phyloP scores from a whole-genome alignment of 2,797 vertebrate species.

The Anisognathus igniventris region DNA sequence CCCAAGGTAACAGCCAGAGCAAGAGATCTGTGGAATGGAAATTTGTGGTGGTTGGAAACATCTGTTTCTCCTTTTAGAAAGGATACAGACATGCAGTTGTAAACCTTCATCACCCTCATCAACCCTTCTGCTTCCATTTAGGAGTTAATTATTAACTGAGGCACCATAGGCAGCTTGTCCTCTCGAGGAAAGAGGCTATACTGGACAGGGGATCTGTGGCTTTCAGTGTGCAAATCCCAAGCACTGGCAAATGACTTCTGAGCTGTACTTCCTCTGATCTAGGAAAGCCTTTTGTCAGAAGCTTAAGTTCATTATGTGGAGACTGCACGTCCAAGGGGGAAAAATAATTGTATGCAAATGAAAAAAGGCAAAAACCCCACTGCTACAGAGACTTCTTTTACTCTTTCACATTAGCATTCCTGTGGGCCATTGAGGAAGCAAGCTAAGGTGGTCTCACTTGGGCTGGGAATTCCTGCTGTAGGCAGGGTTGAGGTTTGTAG shows the following conservation, averaged over 20 bases:
- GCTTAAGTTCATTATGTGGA: background rate
- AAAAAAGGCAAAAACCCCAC: background rate
- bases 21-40: background rate
- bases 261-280: background rate
- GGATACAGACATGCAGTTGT: background rate
- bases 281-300: background rate
- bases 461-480: background rate
- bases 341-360: background rate
- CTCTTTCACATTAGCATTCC: background rate
- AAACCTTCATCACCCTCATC: background rate
- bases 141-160: background rate
- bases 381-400: background rate
- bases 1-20: background rate
- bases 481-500: background rate
- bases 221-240: conserved; percentile 8
- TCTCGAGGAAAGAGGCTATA: background rate
- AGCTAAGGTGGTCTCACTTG: background rate
- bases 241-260: background rate
- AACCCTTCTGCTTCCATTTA: background rate
- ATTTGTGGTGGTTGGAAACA: conserved; percentile 2
- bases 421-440: background rate
- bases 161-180: background rate
- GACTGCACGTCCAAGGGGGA: background rate
- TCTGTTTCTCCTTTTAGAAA: conserved; percentile 25
- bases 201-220: background rate